Base-by-base conservation (phyloP, 2,113 vertebrate species). In the Carassius carassius region DNA sequence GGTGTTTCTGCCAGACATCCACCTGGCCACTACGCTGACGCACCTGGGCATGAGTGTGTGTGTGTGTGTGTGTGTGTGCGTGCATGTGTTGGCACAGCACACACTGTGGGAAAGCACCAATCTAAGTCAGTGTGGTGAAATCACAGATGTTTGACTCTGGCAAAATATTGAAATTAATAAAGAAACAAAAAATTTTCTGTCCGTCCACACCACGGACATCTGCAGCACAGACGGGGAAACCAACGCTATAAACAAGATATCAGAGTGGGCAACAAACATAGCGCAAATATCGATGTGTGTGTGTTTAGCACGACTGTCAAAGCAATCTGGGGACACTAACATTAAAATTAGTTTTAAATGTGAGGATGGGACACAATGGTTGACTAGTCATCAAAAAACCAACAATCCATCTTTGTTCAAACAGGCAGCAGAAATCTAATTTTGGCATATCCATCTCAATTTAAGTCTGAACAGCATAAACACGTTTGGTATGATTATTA, bases 111-210 rank as follows among this genome's bases (percentile, higher is more conserved):
- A 74, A 74, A 47, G 41, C 41, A 74, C 72, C n/a, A 49, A 60
- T 51, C 49, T 51, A 14, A 51, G 49, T 87, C 86, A 89, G 76
- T 89, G 86, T 86, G 89, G 76, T 85, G 87, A 91, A 88, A 88
- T 86, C 90, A 89, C 91, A 93, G 92, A 91, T 93, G 92, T 90
- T 91, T 90, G 13, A 77, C 86, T 88, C 67, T 19, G 5, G 89
- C 72, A 92, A 87, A 72, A 87, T 87, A 85, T 89, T 91, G 87
- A 91, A 91, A 90, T 84, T 89, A 91, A 54, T 86, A 73, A 88
- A 70, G 87, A 89, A 91, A 82, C 86, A 89, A 88, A 88, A 93
- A 91, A 93, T 87, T 51, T 90, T 91, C 89, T 85, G 69, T 92
- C 90, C 73, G 63, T 89, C 89, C 87, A 91, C 88, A 88, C 86